Evolutionary conservation across 2,113 vertebrate species (phyloP).

Genomic region (Ibidorhyncha struthersii): DNA sequence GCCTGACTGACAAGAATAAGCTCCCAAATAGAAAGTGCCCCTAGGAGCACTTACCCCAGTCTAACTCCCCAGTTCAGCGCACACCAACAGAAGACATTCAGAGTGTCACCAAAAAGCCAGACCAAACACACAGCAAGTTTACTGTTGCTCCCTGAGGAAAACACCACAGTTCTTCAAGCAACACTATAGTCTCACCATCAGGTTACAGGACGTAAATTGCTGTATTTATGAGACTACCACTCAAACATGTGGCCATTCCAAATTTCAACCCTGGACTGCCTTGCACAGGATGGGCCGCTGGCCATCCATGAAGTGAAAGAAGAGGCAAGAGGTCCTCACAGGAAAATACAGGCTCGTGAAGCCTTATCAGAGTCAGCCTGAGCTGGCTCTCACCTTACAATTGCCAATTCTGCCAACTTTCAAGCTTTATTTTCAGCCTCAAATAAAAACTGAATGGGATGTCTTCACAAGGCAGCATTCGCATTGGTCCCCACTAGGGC

Average conservation of each 20-base stretch:
- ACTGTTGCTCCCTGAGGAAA: neutral
- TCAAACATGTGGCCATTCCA: neutral
- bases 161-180: neutral
- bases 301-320: neutral
- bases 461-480: neutral
- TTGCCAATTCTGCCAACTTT: neutral
- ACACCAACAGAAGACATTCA: neutral
- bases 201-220: neutral
- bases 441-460: neutral
- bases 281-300: neutral
- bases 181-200: neutral
- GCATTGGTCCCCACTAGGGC: neutral
- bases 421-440: neutral
- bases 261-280: neutral
- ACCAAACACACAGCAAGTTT: neutral
- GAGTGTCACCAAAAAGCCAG: neutral
- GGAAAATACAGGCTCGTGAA: neutral
- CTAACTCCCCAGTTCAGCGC: neutral
- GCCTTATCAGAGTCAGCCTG: neutral
- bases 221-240: neutral
- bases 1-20: neutral
- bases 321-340: neutral
- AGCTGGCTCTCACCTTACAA: neutral
- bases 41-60: neutral
- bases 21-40: neutral